Evolutionary conservation across 1,140 invertebrate species (phyloP).

Genomic region (Polypedilum pembai): DNA sequence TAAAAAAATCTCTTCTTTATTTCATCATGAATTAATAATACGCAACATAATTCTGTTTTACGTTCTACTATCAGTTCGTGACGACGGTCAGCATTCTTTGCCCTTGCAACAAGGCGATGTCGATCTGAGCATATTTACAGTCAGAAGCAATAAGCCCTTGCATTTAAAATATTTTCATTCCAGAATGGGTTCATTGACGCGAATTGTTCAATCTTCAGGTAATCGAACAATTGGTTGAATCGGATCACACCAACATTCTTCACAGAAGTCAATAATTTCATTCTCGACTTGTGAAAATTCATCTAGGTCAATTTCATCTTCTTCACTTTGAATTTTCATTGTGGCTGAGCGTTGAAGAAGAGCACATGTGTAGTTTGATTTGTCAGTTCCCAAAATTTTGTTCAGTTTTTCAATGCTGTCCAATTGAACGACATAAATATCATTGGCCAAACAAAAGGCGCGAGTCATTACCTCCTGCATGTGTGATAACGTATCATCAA

Average conservation of each 20-base stretch:
- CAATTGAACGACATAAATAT: conserved; percentile 59
- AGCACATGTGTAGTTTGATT: conserved; percentile 45
- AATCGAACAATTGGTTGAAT: conserved; percentile 49
- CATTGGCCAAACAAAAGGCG: conserved; percentile 61
- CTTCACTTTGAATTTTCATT: conserved; percentile 24
- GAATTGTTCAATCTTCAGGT: conserved; percentile 46
- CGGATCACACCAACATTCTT: conserved; percentile 47
- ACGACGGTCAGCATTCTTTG: no score
- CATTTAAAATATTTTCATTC: background rate
- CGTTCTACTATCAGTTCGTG: no score
- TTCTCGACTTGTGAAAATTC: conserved; percentile 45
- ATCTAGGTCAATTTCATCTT: conserved; percentile 43
- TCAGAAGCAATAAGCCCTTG: background rate
- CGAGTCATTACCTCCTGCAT: conserved; percentile 62
- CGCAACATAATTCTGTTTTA: no score
- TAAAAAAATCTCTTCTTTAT: no score
- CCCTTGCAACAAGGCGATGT: no score
- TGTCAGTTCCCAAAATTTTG: conserved; percentile 43
- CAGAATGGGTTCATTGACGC: background rate
- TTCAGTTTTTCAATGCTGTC: conserved; percentile 49
- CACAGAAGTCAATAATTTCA: conserved; percentile 49
- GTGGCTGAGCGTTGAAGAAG: conserved; percentile 48
- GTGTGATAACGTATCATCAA: conserved; percentile 56
- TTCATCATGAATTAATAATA: no score
- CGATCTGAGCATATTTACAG: no score